Base-by-base conservation (phyloP, 2,888 invertebrate species). In the Platerodrilus igneus region DNA sequence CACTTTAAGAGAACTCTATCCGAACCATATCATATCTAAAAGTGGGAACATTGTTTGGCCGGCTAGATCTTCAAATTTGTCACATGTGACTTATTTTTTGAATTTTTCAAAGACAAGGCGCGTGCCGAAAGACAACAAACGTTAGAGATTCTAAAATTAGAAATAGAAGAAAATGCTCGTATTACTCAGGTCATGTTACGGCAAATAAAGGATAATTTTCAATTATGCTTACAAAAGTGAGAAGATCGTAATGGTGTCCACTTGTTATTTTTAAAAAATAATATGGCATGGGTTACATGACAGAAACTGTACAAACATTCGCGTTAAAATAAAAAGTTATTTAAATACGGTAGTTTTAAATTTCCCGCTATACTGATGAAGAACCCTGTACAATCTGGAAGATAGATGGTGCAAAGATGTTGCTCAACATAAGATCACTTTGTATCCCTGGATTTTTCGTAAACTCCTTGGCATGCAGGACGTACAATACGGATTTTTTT, bases 171-270 rank as follows among this genome's bases (percentile, higher is more conserved):
- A 26, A 9, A 13, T 7, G 26, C 8, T 13, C 13, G 26, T 4
- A 26, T 26, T 26, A 26, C 14, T 5, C 26, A 11, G 3, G 14
- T 13, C 5, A 26, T 26, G 26, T 26, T 26, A 11, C 7, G 26
- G 26, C 3, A 14, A 23, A 10, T 23, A 23, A 23, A 9, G 23
- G 23, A 23, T 9, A 23, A 23, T 23, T 23, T 23, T 23, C n/a
- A 23, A 23, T n/a, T n/a, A n/a, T n/a, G n/a, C n/a, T n/a, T n/a
- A n/a, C 9, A 23, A 23, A 10, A 23, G n/a, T 23, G 23, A 4
- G 23, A 9, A 23, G 23, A 23, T 23, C 23, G 9, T 23, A 23
- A 23, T 23, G 9, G 23, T n/a, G 10, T 10, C 23, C 7, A 8
- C 23, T 23, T 8, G 7, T 10, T 9, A 23, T 23, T 9, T 8